A percentile compares a stretch with the other conserved stretches of the same genome.
These are phyloP conservation scores for Glomeris marginata DNA, from an alignment of 2,888 invertebrate genomes.

Conservation along the genomic window DNA sequence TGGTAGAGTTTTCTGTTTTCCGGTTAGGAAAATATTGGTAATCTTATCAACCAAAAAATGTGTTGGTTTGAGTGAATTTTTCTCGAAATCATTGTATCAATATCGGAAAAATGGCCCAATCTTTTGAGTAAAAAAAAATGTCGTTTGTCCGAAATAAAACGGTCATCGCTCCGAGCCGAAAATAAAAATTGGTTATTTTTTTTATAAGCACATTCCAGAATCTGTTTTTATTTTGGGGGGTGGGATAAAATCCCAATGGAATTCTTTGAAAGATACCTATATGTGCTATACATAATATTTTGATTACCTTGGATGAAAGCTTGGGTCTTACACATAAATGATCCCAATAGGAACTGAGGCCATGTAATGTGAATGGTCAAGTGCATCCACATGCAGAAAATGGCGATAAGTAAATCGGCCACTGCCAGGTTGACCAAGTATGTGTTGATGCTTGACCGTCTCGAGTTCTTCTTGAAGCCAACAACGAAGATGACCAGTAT, in stretches of 20 bases:
- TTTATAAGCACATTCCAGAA: not conserved
- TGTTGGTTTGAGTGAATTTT: too few relatives aligned
- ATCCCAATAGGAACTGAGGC: constrained; percentile 22
- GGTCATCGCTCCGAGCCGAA: not conserved
- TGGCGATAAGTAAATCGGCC: constrained; percentile 42
- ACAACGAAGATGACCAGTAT: constrained; percentile 38
- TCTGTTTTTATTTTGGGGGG: not conserved
- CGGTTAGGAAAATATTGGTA: too few relatives aligned
- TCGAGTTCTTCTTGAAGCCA: constrained; percentile 31
- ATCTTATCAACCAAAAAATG: too few relatives aligned
- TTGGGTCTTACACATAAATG: constrained; percentile 24
- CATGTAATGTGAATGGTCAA: constrained; percentile 22
- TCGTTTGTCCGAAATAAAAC: too few relatives aligned
- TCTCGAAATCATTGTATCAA: too few relatives aligned
- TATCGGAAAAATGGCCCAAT: too few relatives aligned
- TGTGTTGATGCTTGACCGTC: constrained; percentile 40
- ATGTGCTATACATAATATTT: not conserved
- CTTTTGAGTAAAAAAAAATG: too few relatives aligned
- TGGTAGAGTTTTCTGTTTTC: too few relatives aligned
- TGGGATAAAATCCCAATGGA: not conserved
- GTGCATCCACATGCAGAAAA: constrained; percentile 26
- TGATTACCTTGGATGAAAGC: constrained; percentile 26
- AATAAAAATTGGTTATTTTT: not conserved
- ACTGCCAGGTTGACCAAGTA: constrained; percentile 49
- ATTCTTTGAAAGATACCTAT: not conserved